Evolutionary conservation across 1,140 invertebrate genomes (phyloP).

Genomic region (Acromyrmex heyeri): DNA sequence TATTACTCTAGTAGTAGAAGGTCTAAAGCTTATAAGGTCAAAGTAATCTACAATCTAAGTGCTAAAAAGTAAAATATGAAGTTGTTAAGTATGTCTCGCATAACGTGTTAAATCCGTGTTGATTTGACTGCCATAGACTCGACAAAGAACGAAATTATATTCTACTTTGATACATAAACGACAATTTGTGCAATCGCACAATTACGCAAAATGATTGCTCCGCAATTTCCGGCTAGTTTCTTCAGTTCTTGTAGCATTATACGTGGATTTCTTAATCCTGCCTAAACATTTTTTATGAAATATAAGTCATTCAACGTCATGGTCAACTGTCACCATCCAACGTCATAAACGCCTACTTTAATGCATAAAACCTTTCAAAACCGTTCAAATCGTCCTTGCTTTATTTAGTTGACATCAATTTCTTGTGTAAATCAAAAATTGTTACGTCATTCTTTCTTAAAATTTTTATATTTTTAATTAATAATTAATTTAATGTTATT

Average conservation of each 20-base stretch:
- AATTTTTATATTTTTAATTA: not conserved
- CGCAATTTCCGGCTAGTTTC: not conserved
- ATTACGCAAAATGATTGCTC: slow-evolving; percentile 34
- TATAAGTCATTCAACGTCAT: slow-evolving; percentile 37
- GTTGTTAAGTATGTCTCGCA: slow-evolving; percentile 8
- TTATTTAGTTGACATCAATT: not conserved
- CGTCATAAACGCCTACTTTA: not conserved
- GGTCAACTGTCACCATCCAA: slow-evolving; percentile 2
- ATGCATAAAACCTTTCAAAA: not conserved
- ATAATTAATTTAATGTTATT: not conserved
- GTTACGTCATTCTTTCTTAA: not conserved
- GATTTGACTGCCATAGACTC: slow-evolving; percentile 1
- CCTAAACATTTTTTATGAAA: slow-evolving; percentile 14
- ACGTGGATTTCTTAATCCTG: not conserved
- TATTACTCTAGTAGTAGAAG: slow-evolving; percentile 2
- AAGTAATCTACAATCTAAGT: slow-evolving; percentile 10
- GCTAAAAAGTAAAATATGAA: slow-evolving; percentile 2
- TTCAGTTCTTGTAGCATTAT: not conserved
- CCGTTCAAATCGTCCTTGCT: slow-evolving; percentile 7
- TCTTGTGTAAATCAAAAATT: not conserved
- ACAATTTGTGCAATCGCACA: not conserved
- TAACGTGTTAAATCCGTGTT: not conserved
- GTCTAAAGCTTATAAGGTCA: slow-evolving; percentile 6
- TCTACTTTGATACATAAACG: slow-evolving; percentile 2
- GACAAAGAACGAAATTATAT: not conserved